Evolutionary conservation across 2,797 vertebrate species (phyloP), one percentile per base, ranked within the genome.

Genomic region (Fistularia commersonii): DNA sequence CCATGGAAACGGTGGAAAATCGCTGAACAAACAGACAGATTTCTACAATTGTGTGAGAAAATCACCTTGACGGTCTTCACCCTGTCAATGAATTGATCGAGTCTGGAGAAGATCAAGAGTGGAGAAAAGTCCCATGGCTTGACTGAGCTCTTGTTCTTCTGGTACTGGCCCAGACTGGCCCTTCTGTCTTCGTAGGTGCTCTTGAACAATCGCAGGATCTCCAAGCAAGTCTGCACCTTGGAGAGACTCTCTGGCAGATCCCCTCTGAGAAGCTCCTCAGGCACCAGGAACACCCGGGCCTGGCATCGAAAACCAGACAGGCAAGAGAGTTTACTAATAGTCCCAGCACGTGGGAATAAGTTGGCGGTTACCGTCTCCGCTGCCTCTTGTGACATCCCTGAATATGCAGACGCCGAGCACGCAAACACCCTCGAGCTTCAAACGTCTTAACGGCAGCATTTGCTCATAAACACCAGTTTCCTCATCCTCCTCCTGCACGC

Each of bases 231-330:
- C 7, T 87, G 87, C 32, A 97, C 90, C 64, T 88, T 94, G 41
- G 61, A 57, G 65, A 94, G 84, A 75, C 90, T 92, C 66, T 97
- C 95, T 10, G 88, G 81, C 10, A 83, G 31, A 32, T 99, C 97
- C n/a, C 84, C 93, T 77, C 82, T 95, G 72, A 99, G 82, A 32
- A 99, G 64, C n/a, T 97, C 94, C 32, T 95, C 95, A 12, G 93
- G 89, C 67, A 62, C 89, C 10, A 99, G 78, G 70, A 91, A 94
- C 12, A 37, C 8, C 32, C 54, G 72, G 0, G 94, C 93, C 97
- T 99, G 64, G 44, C 13, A 33, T 40, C 8, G 48, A 31, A 32
- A 44, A 15, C 12, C 8, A 33, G 11, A 34, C n/a, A 6, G 7
- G 6, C 9, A 11, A 7, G 32, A 6, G 4, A 33, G 5, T 45